Evolutionary conservation across 1,140 invertebrate species (phyloP).

Genomic region (Sitobion miscanthi): DNA sequence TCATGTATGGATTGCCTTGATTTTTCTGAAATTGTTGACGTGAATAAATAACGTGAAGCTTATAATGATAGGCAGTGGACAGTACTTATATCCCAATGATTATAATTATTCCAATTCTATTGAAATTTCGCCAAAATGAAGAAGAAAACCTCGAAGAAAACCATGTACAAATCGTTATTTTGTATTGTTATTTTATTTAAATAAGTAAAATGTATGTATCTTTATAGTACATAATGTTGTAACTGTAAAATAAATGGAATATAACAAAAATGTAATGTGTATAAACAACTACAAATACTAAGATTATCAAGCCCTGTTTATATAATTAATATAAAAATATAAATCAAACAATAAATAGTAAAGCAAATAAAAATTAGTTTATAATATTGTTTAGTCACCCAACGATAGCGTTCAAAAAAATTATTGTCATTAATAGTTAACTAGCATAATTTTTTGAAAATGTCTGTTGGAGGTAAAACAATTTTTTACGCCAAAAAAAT

Average conservation of each 20-base stretch:
- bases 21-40: background rate
- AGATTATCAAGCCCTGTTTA: background rate
- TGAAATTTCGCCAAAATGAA: background rate
- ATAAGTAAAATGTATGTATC: too few species aligned
- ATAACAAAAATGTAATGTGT: too few species aligned
- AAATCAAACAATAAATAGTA: background rate
- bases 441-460: background rate
- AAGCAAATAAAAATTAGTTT: background rate
- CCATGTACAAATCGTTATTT: background rate
- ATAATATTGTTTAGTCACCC: too few species aligned
- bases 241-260: too few species aligned
- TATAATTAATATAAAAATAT: background rate
- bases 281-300: too few species aligned
- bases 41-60: background rate
- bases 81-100: background rate
- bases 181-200: too few species aligned
- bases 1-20: background rate
- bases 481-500: background rate
- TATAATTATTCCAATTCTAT: background rate
- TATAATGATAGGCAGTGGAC: background rate
- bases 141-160: too few species aligned
- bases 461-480: background rate
- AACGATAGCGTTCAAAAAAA: background rate
- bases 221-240: too few species aligned
- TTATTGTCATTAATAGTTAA: slow-evolving; percentile 2